A percentile compares a stretch with the other conserved stretches of the same genome.
phyloP scores from a whole-genome alignment of 2,888 invertebrate species.

The Zonitis immaculata region DNA sequence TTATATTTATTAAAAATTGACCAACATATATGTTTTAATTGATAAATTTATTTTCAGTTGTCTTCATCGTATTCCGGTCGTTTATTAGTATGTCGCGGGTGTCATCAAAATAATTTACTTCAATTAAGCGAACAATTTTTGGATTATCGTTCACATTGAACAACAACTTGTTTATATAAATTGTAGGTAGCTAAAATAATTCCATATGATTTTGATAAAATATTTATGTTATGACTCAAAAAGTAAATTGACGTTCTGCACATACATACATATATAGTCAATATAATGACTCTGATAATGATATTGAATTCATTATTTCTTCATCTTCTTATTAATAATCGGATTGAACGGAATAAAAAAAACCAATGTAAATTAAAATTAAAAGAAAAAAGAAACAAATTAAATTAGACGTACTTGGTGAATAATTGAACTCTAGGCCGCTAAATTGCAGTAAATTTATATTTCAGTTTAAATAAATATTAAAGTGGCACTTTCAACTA shows the following conservation, averaged over 20 bases:
- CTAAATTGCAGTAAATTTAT: no score
- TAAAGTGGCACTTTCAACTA: no score
- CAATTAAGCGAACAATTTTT: conserved; percentile 19
- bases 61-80: background rate
- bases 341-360: no score
- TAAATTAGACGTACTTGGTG: no score
- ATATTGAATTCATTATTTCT: no score
- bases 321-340: no score
- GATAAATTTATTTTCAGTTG: background rate
- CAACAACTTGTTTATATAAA: conserved; percentile 3
- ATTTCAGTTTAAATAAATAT: no score
- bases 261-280: conserved; percentile 1
- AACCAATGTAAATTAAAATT: no score
- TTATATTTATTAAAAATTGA: no score
- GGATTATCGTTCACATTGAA: conserved; percentile 14
- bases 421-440: no score
- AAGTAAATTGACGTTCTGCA: background rate
- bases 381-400: no score
- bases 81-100: conserved; percentile 3
- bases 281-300: conserved; percentile 11
- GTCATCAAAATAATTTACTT: conserved; percentile 21
- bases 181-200: conserved; percentile 9
- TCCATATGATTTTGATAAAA: background rate
- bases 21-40: no score
- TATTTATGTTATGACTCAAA: background rate